These are phyloP conservation scores for Epinephelus lanceolatus DNA, from an alignment of 2,113 vertebrate genomes.

Conservation along the genomic window DNA sequence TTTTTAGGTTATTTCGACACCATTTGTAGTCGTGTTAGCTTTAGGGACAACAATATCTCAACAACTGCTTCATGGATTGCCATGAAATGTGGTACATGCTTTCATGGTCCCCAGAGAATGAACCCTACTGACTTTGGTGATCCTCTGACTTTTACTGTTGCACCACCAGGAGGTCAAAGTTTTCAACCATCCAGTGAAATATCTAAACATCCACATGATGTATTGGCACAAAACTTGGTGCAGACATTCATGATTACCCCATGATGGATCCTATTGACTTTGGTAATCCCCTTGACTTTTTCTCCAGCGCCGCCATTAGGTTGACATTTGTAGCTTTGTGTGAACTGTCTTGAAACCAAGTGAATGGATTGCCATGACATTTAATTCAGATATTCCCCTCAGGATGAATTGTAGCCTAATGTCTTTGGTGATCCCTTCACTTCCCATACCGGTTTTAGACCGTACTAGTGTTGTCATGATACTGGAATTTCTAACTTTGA, in stretches of 20 bases:
- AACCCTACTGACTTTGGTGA: too few species aligned
- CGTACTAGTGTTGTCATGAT: not conserved
- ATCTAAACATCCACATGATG: not conserved
- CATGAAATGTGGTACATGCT: not conserved
- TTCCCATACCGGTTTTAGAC: too few species aligned
- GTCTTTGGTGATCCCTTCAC: too few species aligned
- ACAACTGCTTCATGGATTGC: not conserved
- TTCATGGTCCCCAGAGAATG: too few species aligned
- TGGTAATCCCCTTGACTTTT: not conserved
- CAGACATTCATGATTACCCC: not conserved
- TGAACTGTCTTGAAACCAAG: not conserved
- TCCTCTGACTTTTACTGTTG: not conserved
- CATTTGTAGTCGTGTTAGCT: not conserved
- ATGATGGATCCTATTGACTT: not conserved
- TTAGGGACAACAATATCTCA: too few species aligned
- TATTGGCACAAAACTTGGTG: not conserved
- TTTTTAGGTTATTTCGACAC: not conserved
- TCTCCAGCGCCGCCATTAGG: too few species aligned
- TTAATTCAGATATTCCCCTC: not conserved
- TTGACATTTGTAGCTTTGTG: not conserved
- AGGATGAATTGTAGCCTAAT: too few species aligned
- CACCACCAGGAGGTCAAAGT: not conserved
- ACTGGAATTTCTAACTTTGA: too few species aligned
- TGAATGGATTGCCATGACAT: not conserved
- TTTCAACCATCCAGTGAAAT: not conserved